Percentiles rank a stretch among this genome's conserved stretches.
These are phyloP conservation scores for Diceros bicornis DNA, from an alignment of 2,797 vertebrate species.

Conservation along the genomic window DNA sequence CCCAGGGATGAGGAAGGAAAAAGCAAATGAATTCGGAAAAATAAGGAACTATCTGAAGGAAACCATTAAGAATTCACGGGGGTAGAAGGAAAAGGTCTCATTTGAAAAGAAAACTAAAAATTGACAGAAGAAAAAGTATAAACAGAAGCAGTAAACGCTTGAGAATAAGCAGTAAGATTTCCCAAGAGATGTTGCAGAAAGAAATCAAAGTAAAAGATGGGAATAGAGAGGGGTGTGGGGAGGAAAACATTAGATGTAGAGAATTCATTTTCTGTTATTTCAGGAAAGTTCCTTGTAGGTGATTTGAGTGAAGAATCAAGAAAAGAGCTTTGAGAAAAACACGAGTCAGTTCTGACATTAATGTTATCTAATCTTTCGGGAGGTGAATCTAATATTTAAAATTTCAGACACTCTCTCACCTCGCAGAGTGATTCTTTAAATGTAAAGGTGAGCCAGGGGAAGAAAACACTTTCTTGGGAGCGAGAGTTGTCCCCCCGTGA, in stretches of 20 bases:
- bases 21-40: not conserved
- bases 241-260: not conserved
- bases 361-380: conserved; percentile 64
- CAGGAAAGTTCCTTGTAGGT: conserved; percentile 56
- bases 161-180: conserved; percentile 74
- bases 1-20: not conserved
- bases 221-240: not conserved
- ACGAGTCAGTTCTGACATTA: conserved; percentile 54
- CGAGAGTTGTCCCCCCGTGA: conserved; percentile 66
- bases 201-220: conserved; percentile 61
- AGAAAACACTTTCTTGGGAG: conserved; percentile 72
- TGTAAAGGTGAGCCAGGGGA: conserved; percentile 69
- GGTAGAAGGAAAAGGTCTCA: conserved; percentile 43
- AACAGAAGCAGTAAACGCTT: conserved; percentile 48
- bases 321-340: conserved; percentile 45
- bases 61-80: conserved; percentile 21
- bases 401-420: conserved; percentile 65
- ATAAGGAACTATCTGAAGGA: not conserved
- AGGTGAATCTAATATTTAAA: conserved; percentile 78
- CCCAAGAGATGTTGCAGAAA: conserved; percentile 58
- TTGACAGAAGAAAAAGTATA: conserved; percentile 47
- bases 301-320: conserved; percentile 41
- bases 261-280: conserved; percentile 65
- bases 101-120: conserved; percentile 38
- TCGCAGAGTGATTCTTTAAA: conserved; percentile 63